phyloP scores from a whole-genome alignment of 2,113 vertebrate genomes.

The Hiodon alosoides region DNA sequence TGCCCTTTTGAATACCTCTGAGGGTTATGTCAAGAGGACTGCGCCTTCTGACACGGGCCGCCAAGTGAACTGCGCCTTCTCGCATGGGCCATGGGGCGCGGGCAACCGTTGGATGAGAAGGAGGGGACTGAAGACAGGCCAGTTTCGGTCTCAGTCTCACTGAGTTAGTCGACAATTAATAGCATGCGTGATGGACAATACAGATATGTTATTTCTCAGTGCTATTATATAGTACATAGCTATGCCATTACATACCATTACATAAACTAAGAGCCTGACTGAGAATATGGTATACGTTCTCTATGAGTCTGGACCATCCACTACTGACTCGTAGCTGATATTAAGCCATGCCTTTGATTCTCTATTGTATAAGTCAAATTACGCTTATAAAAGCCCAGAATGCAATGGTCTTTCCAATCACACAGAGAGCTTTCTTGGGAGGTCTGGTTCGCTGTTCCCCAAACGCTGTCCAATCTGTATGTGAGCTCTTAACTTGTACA shows the following conservation, averaged over 20 bases:
- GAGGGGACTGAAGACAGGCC: background rate
- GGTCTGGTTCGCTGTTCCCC: no score
- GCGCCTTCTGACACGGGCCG: background rate
- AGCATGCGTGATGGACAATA: background rate
- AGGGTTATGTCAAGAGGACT: background rate
- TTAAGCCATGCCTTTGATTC: background rate
- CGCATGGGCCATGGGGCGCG: background rate
- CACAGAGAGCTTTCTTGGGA: conserved; percentile 14
- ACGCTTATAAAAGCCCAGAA: background rate
- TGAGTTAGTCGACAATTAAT: background rate
- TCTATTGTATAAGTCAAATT: background rate
- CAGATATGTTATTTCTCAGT: background rate
- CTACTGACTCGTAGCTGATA: no score
- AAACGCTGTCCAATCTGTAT: no score
- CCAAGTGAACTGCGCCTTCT: background rate
- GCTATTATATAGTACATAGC: background rate
- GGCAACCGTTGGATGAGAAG: background rate
- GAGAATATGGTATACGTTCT: background rate
- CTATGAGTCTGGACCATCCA: no score
- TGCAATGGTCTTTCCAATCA: conserved; percentile 9
- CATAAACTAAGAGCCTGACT: background rate
- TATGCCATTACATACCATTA: background rate
- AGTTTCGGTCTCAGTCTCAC: background rate
- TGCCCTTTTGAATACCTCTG: background rate
- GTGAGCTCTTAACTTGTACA: no score